Evolutionary conservation across 2,888 invertebrate species (phyloP), one percentile per base, ranked within the genome.

Genomic region (Portevinia maculata): DNA sequence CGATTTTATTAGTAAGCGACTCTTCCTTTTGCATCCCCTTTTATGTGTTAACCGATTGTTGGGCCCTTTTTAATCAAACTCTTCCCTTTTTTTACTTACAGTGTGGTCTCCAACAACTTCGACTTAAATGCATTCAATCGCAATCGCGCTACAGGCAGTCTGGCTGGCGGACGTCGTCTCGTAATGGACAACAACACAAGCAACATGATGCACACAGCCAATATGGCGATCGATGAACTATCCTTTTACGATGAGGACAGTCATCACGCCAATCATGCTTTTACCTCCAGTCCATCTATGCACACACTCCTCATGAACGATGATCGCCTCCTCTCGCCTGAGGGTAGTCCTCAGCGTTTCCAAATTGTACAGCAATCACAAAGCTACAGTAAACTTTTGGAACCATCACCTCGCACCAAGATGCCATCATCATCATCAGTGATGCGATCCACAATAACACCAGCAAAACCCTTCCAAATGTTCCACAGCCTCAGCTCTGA

Each of bases 51-150:
- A 17, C 9, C 11, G 28, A 30, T 9, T 4, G 8, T 7, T 9
- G 8, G n/a, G 19, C 17, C 17, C 0, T 30, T 13, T 37, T 17
- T 79, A 64, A 73, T 52, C 0, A 24, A 7, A 21, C 0, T 11
- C 13, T n/a, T 30, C 15, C 34, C 13, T 86, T 6, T 88, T 85
- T 84, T 89, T 91, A 1, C 53, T 87, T 87, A 3, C 91, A 93
- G 93, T 85, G 88, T 92, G 79, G 92, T 92, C 84, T 92, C 92
- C 0, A 92, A 92, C 52, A 92, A 89, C 86, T 92, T 93, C 90
- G 91, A 89, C 78, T 91, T 92, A 21, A 92, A 92, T 88, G 92
- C 92, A 30, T 75, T 69, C 30, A 55, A 64, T 69, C 67, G 78
- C n/a, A 71, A 59, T 60, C 60, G 67, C 39, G 53, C 52, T 7